Evolutionary conservation across 2,113 vertebrate genomes (phyloP).

Genomic region (Callionymus lyra): DNA sequence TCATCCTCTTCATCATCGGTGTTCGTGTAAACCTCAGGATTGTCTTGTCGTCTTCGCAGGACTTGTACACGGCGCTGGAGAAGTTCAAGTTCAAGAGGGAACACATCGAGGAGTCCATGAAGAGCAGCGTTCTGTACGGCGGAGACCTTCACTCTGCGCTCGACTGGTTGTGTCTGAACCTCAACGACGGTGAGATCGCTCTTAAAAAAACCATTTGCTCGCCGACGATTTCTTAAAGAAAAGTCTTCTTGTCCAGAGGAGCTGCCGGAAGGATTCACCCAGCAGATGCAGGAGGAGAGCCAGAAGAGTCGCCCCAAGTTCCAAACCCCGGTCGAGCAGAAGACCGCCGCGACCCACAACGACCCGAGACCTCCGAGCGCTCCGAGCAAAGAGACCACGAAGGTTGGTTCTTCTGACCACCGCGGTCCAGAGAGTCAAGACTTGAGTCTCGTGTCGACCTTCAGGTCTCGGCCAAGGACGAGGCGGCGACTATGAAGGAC

Average conservation of each 20-base stretch:
- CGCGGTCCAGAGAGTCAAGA: not conserved
- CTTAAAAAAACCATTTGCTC: not conserved
- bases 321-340: constrained; percentile 56
- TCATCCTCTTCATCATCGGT: not conserved
- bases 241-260: constrained; percentile 65
- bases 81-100: constrained; percentile 86
- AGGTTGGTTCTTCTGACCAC: too few species aligned
- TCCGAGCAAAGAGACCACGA: constrained; percentile 41
- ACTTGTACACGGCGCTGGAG: constrained; percentile 88
- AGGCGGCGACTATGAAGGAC: constrained; percentile 78
- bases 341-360: constrained; percentile 7
- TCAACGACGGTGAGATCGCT: constrained; percentile 76
- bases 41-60: constrained; percentile 56
- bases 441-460: not conserved
- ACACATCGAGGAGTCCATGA: constrained; percentile 96
- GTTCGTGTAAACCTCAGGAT: not conserved
- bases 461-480: constrained; percentile 54
- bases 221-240: not conserved
- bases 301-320: constrained; percentile 77
- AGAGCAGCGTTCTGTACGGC: constrained; percentile 83
- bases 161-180: constrained; percentile 96
- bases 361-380: constrained; percentile 24
- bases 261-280: constrained; percentile 91
- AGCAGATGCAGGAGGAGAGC: constrained; percentile 86
- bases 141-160: constrained; percentile 95